Percentiles rank a stretch among this genome's conserved stretches.
phyloP scores from a whole-genome alignment of 2,797 vertebrate genomes.

The Coregonus sp. region DNA sequence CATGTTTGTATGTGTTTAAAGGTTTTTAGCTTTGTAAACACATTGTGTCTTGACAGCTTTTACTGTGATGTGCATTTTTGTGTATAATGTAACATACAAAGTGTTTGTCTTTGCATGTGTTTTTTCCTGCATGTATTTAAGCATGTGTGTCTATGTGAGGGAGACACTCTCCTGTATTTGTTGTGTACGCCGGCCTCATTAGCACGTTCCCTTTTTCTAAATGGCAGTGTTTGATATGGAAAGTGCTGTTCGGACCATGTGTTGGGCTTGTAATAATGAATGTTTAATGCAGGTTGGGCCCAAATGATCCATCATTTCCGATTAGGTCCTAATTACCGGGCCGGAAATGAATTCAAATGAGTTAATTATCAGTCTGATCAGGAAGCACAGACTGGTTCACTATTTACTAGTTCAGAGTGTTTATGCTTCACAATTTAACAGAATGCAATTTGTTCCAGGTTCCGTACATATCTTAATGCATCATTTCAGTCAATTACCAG shows the following conservation, averaged over 20 bases:
- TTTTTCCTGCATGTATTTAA: slow-evolving; percentile 1
- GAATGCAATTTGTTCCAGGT: slow-evolving; percentile 23
- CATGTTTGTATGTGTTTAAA: not conserved
- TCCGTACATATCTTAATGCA: slow-evolving; percentile 39
- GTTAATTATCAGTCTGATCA: slow-evolving; percentile 66
- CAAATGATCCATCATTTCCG: slow-evolving; percentile 72
- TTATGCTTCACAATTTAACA: slow-evolving; percentile 43
- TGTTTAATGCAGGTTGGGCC: slow-evolving; percentile 68
- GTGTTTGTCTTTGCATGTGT: not conserved
- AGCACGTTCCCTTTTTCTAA: slow-evolving; percentile 50
- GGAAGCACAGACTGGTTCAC: slow-evolving; percentile 40
- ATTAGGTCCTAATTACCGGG: slow-evolving; percentile 69
- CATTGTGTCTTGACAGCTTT: not conserved
- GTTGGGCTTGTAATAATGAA: slow-evolving; percentile 68
- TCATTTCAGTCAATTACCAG: slow-evolving; percentile 53
- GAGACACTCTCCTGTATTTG: slow-evolving; percentile 33
- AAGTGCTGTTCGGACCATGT: slow-evolving; percentile 58
- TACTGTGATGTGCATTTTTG: not conserved
- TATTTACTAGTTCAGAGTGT: slow-evolving; percentile 51
- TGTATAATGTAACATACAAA: not conserved
- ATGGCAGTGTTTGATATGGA: slow-evolving; percentile 65
- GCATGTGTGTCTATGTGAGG: not conserved
- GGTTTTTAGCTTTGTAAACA: not conserved
- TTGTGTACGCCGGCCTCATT: slow-evolving; percentile 52
- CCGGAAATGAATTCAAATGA: slow-evolving; percentile 65